phyloP scores from a whole-genome alignment of 2,113 vertebrate species.

The Aldabrachelys gigantea region DNA sequence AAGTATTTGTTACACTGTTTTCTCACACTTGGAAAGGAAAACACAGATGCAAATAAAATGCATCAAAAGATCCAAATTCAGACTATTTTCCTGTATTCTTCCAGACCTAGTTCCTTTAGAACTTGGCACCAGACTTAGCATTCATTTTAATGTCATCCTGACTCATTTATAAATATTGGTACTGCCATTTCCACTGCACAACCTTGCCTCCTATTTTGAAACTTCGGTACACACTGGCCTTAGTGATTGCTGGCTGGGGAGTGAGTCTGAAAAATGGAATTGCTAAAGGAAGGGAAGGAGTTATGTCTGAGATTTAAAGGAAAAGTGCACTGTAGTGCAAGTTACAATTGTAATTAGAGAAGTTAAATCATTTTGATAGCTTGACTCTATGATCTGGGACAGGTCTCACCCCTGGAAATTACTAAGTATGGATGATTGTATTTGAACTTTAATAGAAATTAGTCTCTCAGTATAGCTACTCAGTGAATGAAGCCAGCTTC shows the following conservation, averaged over 20 bases:
- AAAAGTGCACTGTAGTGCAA: background rate
- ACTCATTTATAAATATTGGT: slow-evolving; percentile 21
- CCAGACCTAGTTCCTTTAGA: slow-evolving; percentile 11
- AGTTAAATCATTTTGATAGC: rapidly evolving
- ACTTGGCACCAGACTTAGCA: background rate
- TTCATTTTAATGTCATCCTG: slow-evolving; percentile 19
- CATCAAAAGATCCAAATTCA: slow-evolving; percentile 13
- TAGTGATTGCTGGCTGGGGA: background rate
- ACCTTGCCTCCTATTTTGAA: background rate
- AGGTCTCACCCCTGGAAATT: background rate
- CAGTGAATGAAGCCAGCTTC: background rate
- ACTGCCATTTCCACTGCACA: slow-evolving; percentile 24
- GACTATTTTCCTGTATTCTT: background rate
- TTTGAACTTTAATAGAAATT: background rate
- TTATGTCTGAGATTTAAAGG: slow-evolving; percentile 6
- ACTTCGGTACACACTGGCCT: background rate
- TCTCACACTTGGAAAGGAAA: slow-evolving; percentile 4
- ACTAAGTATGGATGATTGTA: background rate
- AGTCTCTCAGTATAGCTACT: background rate
- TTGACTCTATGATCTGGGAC: background rate
- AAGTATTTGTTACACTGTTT: background rate
- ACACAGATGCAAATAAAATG: slow-evolving; percentile 14
- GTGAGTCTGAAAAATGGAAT: background rate
- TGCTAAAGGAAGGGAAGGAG: background rate
- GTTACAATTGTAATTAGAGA: background rate